Evolutionary conservation across 1,140 invertebrate genomes (phyloP).

Genomic region (Hydropsyche tenuis): DNA sequence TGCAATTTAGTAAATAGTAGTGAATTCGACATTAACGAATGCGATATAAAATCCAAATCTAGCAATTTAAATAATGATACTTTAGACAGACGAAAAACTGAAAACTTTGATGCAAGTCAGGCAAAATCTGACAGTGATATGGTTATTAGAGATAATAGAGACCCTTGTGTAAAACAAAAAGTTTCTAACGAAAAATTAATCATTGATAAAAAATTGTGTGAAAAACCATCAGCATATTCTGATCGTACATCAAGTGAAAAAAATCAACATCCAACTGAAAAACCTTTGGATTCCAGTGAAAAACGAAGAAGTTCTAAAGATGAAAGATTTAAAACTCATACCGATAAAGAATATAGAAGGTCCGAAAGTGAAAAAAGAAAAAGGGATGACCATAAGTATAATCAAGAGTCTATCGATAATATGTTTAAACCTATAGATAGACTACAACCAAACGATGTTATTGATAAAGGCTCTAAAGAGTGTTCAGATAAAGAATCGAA

Average conservation of each 20-base stretch:
- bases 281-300: slow-evolving; percentile 29
- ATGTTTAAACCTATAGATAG: slow-evolving; percentile 17
- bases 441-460: not conserved
- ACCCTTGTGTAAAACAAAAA: slow-evolving; percentile 44
- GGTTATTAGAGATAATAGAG: slow-evolving; percentile 40
- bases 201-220: slow-evolving; percentile 47
- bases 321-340: slow-evolving; percentile 36
- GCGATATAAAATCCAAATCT: slow-evolving; percentile 43
- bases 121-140: slow-evolving; percentile 39
- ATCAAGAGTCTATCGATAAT: slow-evolving; percentile 5
- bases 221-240: slow-evolving; percentile 43
- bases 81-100: slow-evolving; percentile 51
- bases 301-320: slow-evolving; percentile 41
- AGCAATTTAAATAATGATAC: slow-evolving; percentile 48
- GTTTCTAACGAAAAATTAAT: slow-evolving; percentile 32
- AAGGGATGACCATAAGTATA: slow-evolving; percentile 45
- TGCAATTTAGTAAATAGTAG: slow-evolving; percentile 36
- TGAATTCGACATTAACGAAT: slow-evolving; percentile 39
- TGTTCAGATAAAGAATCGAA: slow-evolving; percentile 50
- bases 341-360: slow-evolving; percentile 40
- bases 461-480: slow-evolving; percentile 4
- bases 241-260: slow-evolving; percentile 37
- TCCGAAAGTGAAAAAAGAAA: slow-evolving; percentile 40
- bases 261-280: slow-evolving; percentile 36
- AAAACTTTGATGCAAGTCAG: slow-evolving; percentile 38